Base-by-base conservation (phyloP, 1,140 invertebrate genomes). In the Wasmannia auropunctata region DNA sequence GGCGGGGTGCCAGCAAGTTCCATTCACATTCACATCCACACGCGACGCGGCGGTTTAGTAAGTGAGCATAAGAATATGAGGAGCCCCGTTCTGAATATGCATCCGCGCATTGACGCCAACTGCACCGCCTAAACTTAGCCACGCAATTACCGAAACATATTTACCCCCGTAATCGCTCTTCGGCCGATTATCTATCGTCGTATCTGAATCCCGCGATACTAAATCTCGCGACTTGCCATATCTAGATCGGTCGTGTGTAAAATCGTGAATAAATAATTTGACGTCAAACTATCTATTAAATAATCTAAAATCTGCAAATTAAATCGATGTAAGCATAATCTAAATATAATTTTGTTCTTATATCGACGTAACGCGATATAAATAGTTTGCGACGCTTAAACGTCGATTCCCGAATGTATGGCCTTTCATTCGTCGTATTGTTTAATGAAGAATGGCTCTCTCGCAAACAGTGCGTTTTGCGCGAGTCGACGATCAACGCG, bases 21-120 rank as follows among this genome's bases (percentile, higher is more conserved):
- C 94, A 95, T 95, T 95, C 94, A 94, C 94, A 95, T 91, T 90
- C 89, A 91, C 90, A 92, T 89, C 77, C 85, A 84, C 79, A 81
- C 75, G 65, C 86, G 88, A 87, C 43, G 83, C 85, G 75, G 85
- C 86, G 87, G 89, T 87, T 87, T 85, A 88, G 89, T 89, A 90
- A 90, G 89, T 87, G 92, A 80, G 91, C 91, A 92, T 94, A 94
- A 94, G 93, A 93, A 94, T 93, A 94, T 93, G 91, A 94, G 92
- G 91, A 93, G 93, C 91, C 88, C 88, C 92, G 94, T 94, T 94
- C 94, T 93, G 94, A 95, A 95, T 95, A 95, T 94, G 93, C 94
- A 95, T 94, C 91, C 94, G 93, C 93, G 93, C 94, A 95, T 95
- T 95, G 91, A 95, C 94, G 94, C 95, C 94, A 95, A 95, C 93